Evolutionary conservation across 2,113 vertebrate genomes (phyloP).

Genomic region (Myocastor coypus): DNA sequence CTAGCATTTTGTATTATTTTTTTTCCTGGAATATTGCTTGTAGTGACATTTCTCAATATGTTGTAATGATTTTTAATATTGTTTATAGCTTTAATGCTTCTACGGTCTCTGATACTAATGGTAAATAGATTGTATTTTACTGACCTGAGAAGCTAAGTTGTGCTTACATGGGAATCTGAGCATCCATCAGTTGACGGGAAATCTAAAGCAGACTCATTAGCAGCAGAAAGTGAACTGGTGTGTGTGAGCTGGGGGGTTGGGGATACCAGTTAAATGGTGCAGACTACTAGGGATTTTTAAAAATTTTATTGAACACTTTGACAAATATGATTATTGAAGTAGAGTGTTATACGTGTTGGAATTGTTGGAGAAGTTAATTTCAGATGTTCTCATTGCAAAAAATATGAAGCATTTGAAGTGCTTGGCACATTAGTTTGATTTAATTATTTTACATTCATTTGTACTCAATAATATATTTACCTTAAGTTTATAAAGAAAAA

Average conservation of each 20-base stretch:
- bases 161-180: not conserved
- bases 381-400: not conserved
- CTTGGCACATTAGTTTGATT: not conserved
- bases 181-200: not conserved
- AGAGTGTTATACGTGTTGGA: not conserved
- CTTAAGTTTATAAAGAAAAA: not conserved
- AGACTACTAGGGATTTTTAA: not conserved
- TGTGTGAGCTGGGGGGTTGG: not conserved
- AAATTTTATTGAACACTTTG: not conserved
- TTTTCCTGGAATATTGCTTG: conserved; percentile 52
- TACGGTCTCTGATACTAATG: not conserved
- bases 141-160: not conserved
- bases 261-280: not conserved
- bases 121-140: not conserved
- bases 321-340: not conserved
- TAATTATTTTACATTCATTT: not conserved
- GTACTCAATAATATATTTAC: not conserved
- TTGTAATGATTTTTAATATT: conserved; percentile 34
- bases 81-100: not conserved
- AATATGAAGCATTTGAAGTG: not conserved
- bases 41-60: not conserved
- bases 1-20: not conserved
- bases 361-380: not conserved
- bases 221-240: not conserved
- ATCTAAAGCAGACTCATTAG: not conserved